phyloP scores from a whole-genome alignment of 2,113 vertebrate species.

The Panthera tigris region DNA sequence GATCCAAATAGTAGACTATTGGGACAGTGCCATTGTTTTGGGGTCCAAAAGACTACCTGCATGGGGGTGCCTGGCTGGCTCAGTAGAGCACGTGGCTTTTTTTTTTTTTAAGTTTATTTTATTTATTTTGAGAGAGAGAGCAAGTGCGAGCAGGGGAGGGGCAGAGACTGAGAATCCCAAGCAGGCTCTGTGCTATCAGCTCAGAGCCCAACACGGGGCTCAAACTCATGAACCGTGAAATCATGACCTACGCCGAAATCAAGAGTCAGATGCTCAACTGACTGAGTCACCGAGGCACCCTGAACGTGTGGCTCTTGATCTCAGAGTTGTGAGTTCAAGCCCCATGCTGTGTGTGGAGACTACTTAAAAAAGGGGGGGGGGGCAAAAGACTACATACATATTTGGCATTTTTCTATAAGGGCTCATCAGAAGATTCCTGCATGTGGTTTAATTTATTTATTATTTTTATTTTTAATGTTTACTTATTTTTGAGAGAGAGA shows the following conservation, averaged over 20 bases:
- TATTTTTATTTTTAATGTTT: too few relatives aligned
- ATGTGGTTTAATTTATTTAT: not conserved
- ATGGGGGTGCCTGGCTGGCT: not conserved
- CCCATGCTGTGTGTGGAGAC: not conserved
- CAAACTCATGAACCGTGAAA: too few relatives aligned
- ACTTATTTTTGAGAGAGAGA: too few relatives aligned
- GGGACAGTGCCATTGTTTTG: not conserved
- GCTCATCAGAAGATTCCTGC: not conserved
- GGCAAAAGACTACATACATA: not conserved
- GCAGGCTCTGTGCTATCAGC: too few relatives aligned
- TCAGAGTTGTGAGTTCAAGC: not conserved
- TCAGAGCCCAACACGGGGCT: too few relatives aligned
- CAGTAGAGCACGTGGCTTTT: not conserved
- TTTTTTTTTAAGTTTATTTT: too few relatives aligned
- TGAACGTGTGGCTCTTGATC: not conserved
- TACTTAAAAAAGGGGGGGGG: not conserved
- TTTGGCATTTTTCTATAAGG: not conserved
- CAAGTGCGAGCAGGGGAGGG: too few relatives aligned
- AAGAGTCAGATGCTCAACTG: too few relatives aligned
- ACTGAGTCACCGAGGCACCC: too few relatives aligned
- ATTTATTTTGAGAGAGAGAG: too few relatives aligned
- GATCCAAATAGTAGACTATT: slow-evolving; percentile 3
- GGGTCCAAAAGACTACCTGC: not conserved
- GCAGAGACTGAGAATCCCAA: too few relatives aligned
- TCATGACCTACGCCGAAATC: too few relatives aligned